Percentiles rank a stretch among this genome's conserved stretches.
Conservation (phyloP, 2,797 vertebrate genomes). For the Sciaenops ocellatus region DNA sequence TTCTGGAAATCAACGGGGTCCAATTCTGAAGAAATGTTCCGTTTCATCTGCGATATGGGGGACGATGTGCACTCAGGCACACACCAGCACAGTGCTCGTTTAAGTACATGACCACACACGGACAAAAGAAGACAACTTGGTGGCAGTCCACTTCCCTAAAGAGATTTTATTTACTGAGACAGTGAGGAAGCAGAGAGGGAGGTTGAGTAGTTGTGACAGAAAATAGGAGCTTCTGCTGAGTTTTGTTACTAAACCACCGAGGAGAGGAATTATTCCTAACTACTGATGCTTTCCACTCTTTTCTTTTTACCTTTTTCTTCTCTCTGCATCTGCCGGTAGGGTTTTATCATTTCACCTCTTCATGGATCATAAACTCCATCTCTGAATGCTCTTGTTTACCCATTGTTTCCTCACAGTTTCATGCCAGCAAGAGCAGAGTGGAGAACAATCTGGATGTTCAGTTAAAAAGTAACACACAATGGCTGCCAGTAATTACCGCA, state of each 20-base stretch:
- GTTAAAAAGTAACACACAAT: too few relatives aligned
- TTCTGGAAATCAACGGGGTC: conserved; percentile 30
- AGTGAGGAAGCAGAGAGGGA: not conserved
- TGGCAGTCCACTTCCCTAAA: conserved; percentile 16
- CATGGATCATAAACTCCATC: not conserved
- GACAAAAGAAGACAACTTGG: conserved; percentile 16
- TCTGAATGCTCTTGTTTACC: not conserved
- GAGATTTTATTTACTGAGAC: conserved; percentile 21
- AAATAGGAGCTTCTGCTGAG: not conserved
- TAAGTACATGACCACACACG: not conserved
- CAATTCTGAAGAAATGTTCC: conserved; percentile 33
- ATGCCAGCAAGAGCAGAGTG: too few relatives aligned
- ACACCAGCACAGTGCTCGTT: not conserved
- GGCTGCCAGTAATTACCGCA: too few relatives aligned
- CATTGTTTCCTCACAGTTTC: too few relatives aligned
- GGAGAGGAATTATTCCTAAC: not conserved
- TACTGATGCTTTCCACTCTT: not conserved
- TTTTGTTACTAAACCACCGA: not conserved
- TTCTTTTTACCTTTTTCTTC: too few relatives aligned
- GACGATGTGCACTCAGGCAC: not conserved
- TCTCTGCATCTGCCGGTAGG: not conserved
- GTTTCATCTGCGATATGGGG: not conserved
- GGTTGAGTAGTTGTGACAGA: conserved; percentile 1
- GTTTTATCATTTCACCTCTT: not conserved
- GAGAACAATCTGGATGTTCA: too few relatives aligned